Evolutionary conservation across 2,797 vertebrate genomes (phyloP).

Genomic region (Sebastes steindachneri): DNA sequence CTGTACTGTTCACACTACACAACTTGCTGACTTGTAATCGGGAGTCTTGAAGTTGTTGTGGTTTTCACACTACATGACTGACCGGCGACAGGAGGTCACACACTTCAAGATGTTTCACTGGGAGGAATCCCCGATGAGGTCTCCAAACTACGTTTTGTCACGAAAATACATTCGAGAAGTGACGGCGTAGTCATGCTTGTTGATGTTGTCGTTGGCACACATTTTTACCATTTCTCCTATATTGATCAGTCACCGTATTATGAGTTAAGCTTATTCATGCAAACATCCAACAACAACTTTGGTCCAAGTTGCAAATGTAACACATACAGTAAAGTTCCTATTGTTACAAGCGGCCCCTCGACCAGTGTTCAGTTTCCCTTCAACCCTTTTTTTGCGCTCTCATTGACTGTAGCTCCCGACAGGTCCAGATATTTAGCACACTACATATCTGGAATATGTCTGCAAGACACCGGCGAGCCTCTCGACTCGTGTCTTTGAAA

Average conservation of each 20-base stretch:
- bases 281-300: neutral
- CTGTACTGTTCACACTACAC: neutral
- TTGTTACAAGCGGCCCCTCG: neutral
- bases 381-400: too few species aligned
- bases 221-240: accelerated
- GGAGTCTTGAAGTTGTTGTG: too few species aligned
- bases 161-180: neutral
- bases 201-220: too few species aligned
- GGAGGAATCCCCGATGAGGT: neutral
- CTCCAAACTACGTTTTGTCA: neutral
- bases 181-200: neutral
- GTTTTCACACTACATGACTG: too few species aligned
- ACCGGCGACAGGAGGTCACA: too few species aligned
- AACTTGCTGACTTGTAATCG: neutral
- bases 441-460: neutral
- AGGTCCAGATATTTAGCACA: neutral
- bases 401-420: neutral
- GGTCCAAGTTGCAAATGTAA: neutral
- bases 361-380: too few species aligned
- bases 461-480: neutral
- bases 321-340: neutral
- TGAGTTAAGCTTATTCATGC: neutral
- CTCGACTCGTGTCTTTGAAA: neutral
- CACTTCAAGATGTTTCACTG: neutral
- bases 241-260: neutral